Conservation (phyloP, 2,888 invertebrate species). For the Hemithea aestivaria region DNA sequence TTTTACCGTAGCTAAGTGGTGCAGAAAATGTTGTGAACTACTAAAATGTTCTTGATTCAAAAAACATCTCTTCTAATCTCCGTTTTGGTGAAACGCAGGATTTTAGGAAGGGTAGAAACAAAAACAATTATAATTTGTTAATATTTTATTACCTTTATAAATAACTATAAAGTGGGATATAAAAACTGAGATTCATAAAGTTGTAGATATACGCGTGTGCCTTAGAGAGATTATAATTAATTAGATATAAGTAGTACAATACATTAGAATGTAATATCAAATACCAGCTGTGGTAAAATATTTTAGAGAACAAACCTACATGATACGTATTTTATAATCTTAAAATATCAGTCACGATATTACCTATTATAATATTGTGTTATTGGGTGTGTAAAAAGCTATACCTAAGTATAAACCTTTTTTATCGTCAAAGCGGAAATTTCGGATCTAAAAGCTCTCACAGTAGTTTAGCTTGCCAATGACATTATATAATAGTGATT, state of each 20-base stretch:
- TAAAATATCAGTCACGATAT: constrained; percentile 20
- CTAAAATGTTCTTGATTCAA: too few relatives aligned
- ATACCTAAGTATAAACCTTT: too few relatives aligned
- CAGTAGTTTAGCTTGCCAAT: too few relatives aligned
- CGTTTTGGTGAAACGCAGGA: too few relatives aligned
- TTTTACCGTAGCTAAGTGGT: too few relatives aligned
- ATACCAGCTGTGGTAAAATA: background rate
- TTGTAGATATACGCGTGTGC: constrained; percentile 16
- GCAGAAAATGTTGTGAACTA: too few relatives aligned
- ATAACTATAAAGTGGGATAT: constrained; percentile 35
- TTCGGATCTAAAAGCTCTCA: too few relatives aligned
- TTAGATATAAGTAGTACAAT: background rate
- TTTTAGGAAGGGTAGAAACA: background rate
- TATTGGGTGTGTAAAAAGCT: background rate
- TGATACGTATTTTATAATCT: background rate
- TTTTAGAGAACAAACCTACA: background rate
- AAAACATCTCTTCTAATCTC: too few relatives aligned
- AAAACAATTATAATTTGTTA: constrained; percentile 2
- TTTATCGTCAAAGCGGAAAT: too few relatives aligned
- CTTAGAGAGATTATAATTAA: constrained; percentile 1
- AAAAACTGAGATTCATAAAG: constrained; percentile 40
- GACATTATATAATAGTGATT: too few relatives aligned
- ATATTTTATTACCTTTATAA: constrained; percentile 14
- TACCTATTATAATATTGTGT: constrained; percentile 7
- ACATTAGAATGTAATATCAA: constrained; percentile 1